These are phyloP conservation scores for Drosophila burlai DNA, from an alignment of 1,140 invertebrate species.

Conservation along the genomic window DNA sequence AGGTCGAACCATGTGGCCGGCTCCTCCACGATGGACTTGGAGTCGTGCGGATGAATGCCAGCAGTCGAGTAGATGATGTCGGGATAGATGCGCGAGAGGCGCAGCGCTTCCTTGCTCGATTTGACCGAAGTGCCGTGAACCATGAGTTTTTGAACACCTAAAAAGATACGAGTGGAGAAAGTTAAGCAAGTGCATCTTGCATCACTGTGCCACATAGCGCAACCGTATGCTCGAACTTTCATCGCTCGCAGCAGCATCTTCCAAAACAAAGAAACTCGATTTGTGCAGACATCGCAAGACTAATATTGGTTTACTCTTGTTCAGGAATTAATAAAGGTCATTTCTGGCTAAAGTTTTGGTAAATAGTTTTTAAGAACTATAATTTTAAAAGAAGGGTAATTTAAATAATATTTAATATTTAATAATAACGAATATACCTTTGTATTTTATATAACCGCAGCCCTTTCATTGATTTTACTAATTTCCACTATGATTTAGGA, in stretches of 20 bases:
- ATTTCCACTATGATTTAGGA: too few species aligned
- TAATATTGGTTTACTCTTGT: background rate
- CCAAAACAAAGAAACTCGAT: constrained; percentile 2
- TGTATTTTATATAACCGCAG: too few species aligned
- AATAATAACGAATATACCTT: too few species aligned
- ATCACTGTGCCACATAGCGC: constrained; percentile 16
- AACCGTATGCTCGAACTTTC: background rate
- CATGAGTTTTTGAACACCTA: constrained; percentile 97
- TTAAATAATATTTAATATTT: too few species aligned
- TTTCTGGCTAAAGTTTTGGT: background rate
- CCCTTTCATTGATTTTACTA: too few species aligned
- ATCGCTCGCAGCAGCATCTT: constrained; percentile 5
- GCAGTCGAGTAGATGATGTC: constrained; percentile 96
- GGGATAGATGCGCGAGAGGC: constrained; percentile 94
- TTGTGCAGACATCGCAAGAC: background rate
- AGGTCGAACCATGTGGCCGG: constrained; percentile 90
- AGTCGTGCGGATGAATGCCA: constrained; percentile 98
- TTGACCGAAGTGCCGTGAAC: constrained; percentile 95
- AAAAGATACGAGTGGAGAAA: constrained; percentile 41
- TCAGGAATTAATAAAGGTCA: background rate
- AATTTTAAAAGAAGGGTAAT: background rate
- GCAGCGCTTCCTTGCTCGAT: constrained; percentile 95
- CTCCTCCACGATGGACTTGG: constrained; percentile 95
- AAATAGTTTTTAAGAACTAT: background rate
- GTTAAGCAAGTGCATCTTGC: constrained; percentile 53